These are phyloP conservation scores for Heptranchias perlo DNA, from an alignment of 2,113 vertebrate species.

Conservation along the genomic window DNA sequence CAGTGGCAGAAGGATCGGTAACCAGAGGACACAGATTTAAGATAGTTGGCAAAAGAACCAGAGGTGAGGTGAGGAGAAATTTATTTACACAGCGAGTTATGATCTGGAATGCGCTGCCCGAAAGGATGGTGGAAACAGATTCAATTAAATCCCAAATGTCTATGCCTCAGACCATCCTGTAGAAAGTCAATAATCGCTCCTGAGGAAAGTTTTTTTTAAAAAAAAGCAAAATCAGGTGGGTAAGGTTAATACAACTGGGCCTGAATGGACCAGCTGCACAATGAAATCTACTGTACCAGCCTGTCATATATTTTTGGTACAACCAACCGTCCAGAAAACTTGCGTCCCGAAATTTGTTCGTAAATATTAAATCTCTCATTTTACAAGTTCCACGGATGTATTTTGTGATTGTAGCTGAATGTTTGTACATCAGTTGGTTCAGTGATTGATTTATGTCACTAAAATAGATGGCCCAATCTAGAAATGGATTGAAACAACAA, in stretches of 20 bases:
- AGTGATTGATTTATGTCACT: not conserved
- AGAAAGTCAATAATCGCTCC: not conserved
- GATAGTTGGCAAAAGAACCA: no score
- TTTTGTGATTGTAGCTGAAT: not conserved
- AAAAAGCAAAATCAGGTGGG: not conserved
- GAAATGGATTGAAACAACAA: not conserved
- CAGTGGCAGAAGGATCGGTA: no score
- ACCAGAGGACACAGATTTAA: no score
- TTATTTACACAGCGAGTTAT: no score
- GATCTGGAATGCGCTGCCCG: no score
- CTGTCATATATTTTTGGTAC: not conserved
- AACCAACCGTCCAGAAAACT: not conserved
- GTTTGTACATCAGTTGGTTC: not conserved
- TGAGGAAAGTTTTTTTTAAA: not conserved
- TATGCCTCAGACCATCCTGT: not conserved
- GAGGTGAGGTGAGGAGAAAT: no score
- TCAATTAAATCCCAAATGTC: not conserved
- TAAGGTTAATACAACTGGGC: not conserved
- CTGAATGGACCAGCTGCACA: not conserved
- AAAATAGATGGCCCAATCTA: not conserved
- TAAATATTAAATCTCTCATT: not conserved
- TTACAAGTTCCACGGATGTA: not conserved
- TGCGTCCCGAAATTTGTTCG: not conserved
- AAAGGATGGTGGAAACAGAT: no score
- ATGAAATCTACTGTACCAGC: not conserved